Evolutionary conservation across 2,797 vertebrate species (phyloP), one percentile per base, ranked within the genome.

Genomic region (Clarias platycephalus): DNA sequence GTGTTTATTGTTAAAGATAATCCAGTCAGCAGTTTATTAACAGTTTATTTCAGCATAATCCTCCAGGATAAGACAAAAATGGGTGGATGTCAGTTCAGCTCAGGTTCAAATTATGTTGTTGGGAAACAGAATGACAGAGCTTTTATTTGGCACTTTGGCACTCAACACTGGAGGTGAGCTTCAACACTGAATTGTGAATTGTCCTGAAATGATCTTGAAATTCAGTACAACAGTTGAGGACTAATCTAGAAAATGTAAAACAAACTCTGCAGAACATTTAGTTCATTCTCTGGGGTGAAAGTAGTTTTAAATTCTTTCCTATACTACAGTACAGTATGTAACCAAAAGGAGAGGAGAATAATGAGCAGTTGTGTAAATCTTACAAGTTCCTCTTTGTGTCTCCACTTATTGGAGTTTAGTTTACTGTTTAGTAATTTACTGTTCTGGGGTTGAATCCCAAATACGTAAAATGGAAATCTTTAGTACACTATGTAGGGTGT

Each of bases 1-100:
- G 49, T 83, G 86, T 89, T 80, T 86, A 70, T 83, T 72, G 55
- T 31, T 68, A 58, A 55, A 83, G 55, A 86, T 88, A 85, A 88
- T 88, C 84, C 85, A 77, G 57, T 76, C 83, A 78, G 53, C 40
- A 31, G 80, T 68, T 34, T 81, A 82, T 28, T 62, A 6, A 9
- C 60, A n/a, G 9, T n/a, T 62, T 62, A 62, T 62, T 62, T 62
- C 60, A 62, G 60, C 60, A 62, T 62, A 62, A 62, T 62, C 44
- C 44, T 49, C 10, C 44, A 49, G 44, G 44, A 49, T 49, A 40
- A 34, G 60, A 78, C 83, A 53, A 83, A 86, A 89, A 88, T 86
- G 81, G 72, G 85, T 83, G 81, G 40, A 85, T 62, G 57, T 75
- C 79, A 62, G 9, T 83, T 86, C 31, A 64, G 84, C 80, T 82